A percentile compares a stretch with the other conserved stretches of the same genome.
Evolutionary conservation across 2,888 invertebrate genomes (phyloP).

Genomic region (Caenorhabditis sp.): DNA sequence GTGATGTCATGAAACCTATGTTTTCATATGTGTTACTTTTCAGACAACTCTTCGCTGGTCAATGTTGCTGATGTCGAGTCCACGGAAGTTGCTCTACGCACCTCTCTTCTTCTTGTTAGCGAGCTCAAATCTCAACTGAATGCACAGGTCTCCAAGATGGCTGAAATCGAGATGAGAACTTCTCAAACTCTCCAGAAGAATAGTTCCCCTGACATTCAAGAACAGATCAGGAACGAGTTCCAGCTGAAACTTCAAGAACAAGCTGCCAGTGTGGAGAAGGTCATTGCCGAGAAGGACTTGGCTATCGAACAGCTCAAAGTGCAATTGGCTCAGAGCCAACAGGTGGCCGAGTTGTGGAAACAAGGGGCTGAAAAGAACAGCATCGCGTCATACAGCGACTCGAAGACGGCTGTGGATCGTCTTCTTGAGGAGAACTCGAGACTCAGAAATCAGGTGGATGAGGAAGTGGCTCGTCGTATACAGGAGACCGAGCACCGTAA

Average conservation of each 20-base stretch:
- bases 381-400: conserved; percentile 35
- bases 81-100: conserved; percentile 37
- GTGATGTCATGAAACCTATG: neutral
- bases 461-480: conserved; percentile 61
- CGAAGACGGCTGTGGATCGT: conserved; percentile 46
- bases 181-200: conserved; percentile 13
- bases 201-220: neutral
- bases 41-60: conserved; percentile 39
- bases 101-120: conserved; percentile 39
- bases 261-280: conserved; percentile 21
- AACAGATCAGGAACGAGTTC: conserved; percentile 30
- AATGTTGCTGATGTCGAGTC: conserved; percentile 47
- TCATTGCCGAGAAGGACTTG: conserved; percentile 33
- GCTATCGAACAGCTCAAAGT: conserved; percentile 54
- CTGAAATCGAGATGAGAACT: conserved; percentile 22
- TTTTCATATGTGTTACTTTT: neutral
- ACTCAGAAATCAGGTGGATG: conserved; percentile 61
- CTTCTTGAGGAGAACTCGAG: conserved; percentile 56
- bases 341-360: conserved; percentile 59
- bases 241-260: conserved; percentile 39
- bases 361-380: conserved; percentile 55
- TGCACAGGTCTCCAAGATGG: conserved; percentile 46
- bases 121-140: conserved; percentile 47
- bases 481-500: conserved; percentile 54
- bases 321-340: conserved; percentile 52